phyloP scores from a whole-genome alignment of 2,113 vertebrate genomes.

The Polyodon spathula region DNA sequence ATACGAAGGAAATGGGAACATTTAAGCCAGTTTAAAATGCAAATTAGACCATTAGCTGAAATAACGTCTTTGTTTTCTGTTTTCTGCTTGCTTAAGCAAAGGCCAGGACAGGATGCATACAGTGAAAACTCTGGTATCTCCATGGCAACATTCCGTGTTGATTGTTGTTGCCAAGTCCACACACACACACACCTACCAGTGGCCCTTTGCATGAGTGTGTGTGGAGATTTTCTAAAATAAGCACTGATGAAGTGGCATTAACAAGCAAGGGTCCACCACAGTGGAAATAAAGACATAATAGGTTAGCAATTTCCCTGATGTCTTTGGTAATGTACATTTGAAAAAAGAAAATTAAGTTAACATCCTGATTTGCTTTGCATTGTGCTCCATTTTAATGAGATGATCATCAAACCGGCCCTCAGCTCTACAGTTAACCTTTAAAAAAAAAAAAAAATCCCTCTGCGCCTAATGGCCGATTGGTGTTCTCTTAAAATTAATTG shows the following conservation, averaged over 20 bases:
- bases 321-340: conserved; percentile 42
- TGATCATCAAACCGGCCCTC: conserved; percentile 9
- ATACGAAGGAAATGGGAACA: conserved; percentile 39
- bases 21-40: conserved; percentile 57
- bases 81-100: conserved; percentile 69
- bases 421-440: conserved; percentile 9
- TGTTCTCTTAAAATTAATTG: background rate
- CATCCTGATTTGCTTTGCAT: conserved; percentile 28
- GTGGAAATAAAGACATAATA: conserved; percentile 34
- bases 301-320: conserved; percentile 37
- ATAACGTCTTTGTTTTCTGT: conserved; percentile 43
- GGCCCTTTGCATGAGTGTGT: conserved; percentile 29
- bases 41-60: conserved; percentile 62
- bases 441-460: background rate
- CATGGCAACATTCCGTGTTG: conserved; percentile 58
- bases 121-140: conserved; percentile 53
- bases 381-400: conserved; percentile 30
- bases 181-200: conserved; percentile 36
- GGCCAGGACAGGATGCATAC: conserved; percentile 61
- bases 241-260: conserved; percentile 18
- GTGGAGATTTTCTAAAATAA: conserved; percentile 16
- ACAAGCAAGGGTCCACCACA: conserved; percentile 29
- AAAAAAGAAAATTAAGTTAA: conserved; percentile 35
- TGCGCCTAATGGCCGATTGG: background rate
- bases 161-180: conserved; percentile 44